Percentiles rank a stretch among this genome's conserved stretches.
Conservation (phyloP, 2,113 vertebrate species). For the Datnioides undecimradiatus region DNA sequence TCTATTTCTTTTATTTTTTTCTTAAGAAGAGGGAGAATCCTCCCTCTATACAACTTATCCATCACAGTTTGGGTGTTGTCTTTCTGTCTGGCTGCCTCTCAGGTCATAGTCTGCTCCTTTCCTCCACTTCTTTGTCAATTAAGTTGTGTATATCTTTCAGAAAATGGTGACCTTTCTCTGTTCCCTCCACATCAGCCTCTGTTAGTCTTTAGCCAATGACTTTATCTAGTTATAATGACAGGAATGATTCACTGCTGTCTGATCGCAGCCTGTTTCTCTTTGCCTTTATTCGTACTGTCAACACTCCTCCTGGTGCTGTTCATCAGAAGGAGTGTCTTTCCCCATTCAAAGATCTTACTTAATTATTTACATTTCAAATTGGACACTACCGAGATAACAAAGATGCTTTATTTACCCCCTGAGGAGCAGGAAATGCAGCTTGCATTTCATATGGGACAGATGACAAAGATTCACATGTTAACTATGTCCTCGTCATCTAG, state of each 20-base stretch:
- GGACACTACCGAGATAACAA: neutral
- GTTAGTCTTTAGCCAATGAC: constrained; percentile 7
- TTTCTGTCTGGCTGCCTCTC: constrained; percentile 1
- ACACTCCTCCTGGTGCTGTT: neutral
- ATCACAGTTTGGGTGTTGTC: neutral
- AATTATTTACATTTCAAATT: neutral
- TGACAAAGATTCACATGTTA: neutral
- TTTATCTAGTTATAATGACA: constrained; percentile 47
- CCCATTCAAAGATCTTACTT: neutral
- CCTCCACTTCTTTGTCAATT: constrained; percentile 8
- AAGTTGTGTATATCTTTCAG: constrained; percentile 14
- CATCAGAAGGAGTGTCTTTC: neutral
- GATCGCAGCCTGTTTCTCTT: neutral
- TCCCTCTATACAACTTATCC: neutral
- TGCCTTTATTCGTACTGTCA: neutral
- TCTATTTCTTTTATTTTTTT: neutral
- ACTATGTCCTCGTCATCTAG: neutral
- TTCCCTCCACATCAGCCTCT: neutral
- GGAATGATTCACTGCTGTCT: constrained; percentile 37
- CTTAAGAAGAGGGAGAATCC: neutral
- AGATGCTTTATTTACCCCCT: neutral
- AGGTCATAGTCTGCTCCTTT: constrained; percentile 9
- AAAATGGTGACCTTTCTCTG: constrained; percentile 49
- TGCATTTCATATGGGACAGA: too few species aligned
- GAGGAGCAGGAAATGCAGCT: too few species aligned